Evolutionary conservation across 2,113 vertebrate species (phyloP).

Genomic region (Dasyurus viverrinus): DNA sequence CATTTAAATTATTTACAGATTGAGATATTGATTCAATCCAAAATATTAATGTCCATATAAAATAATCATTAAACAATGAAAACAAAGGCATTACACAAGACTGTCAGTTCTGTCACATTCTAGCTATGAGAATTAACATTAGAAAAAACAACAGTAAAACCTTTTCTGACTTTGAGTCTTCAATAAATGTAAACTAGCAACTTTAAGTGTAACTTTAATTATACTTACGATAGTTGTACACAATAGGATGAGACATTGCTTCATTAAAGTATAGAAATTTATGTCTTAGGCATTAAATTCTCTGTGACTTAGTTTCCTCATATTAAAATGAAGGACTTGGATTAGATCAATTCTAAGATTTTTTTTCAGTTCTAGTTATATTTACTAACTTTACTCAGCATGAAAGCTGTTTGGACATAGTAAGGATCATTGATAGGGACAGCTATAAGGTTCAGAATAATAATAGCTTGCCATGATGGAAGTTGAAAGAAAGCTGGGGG

Average conservation of each 20-base stretch:
- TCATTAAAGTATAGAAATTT: background rate
- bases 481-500: background rate
- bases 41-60: constrained; percentile 6
- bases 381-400: background rate
- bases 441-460: background rate
- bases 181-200: background rate
- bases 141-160: background rate
- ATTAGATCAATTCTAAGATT: background rate
- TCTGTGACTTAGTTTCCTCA: background rate
- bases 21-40: background rate
- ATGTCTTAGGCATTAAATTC: background rate
- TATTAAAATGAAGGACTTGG: background rate
- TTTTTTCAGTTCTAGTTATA: background rate
- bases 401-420: background rate
- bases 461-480: background rate
- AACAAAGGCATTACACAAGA: background rate
- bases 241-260: background rate
- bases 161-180: background rate
- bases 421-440: background rate
- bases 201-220: background rate
- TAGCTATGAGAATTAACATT: background rate
- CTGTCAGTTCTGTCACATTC: background rate
- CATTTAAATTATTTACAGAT: background rate
- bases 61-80: background rate
- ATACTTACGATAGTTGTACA: background rate